Base-by-base conservation (phyloP, 2,797 vertebrate species). In the Pitangus sulphuratus region DNA sequence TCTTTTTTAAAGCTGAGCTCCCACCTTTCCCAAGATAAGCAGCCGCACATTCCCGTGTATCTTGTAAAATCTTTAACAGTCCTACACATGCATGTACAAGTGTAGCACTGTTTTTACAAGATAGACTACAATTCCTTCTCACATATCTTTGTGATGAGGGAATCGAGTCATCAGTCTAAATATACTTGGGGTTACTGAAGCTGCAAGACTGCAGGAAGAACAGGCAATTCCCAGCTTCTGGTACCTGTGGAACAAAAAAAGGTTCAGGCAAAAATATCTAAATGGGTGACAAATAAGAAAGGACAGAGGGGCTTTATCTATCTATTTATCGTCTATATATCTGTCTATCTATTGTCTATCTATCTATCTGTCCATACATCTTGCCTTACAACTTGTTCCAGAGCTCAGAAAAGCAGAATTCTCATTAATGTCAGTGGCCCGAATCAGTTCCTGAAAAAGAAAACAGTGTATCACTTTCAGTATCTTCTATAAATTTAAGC, bases 1-100 rank as follows among this genome's bases (percentile, higher is more conserved):
- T 72, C 71, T 69, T 45, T 71, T 44, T n/a, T 3, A 60, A 65
- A 35, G 21, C 62, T 54, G 89, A 74, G 78, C 80, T 94, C 90
- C 71, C 50, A 93, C 81, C 87, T 54, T 4, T 22, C 84, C 92
- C 78, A 19, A 70, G 92, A 92, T 76, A 77, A 96, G 90, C 88
- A 88, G 84, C 56, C 24, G 0, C 35, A 13, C 74, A 18, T 95
- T 96, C 88, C 88, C 88, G 25, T 31, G 54, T 91, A 75, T 60
- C 92, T 91, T 47, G 80, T 95, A 84, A 97, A 97, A 96, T 79
- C 92, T 92, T 35, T 39, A 86, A 56, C 95, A 95, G 94, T 95
- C 86, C 90, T 94, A 91, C 94, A 61, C 93, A 94, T 95, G 95
- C 96, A 96, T 54, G 91, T 93, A 95, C 96, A 97, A 95, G 96